Evolutionary conservation across 1,140 invertebrate genomes (phyloP), one percentile per base, ranked within the genome.

Genomic region (Drosophila kohkoa): DNA sequence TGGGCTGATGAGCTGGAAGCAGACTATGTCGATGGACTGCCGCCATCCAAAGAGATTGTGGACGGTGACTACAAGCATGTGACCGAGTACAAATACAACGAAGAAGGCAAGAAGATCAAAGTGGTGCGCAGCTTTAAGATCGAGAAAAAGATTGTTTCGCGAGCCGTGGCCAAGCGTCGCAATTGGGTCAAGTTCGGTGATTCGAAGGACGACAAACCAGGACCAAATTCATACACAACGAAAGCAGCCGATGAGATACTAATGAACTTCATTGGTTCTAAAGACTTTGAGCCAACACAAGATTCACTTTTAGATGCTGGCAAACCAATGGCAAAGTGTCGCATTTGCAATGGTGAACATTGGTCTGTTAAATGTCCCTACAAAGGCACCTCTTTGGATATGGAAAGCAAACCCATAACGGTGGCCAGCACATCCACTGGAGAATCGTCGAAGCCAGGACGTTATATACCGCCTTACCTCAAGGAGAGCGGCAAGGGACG

Each of bases 301-400:
- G 98, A 98, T 75, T 96, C 96, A 2, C 75, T 77, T 6, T 7
- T 92, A 11, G 86, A 91, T 30, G 59, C 60, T 1, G 68, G 77
- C 30, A 91, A 92, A 43, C 96, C 96, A 70, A 95, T 98, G 77
- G 97, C 99, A 54, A 98, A 97, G 90, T 99, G 98, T 91, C 95
- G 98, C 92, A 97, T 96, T 57, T 99, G 98, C 93, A 97, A 97
- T 87, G 97, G 97, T 28, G 98, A 99, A 75, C 98, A 99, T 94
- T 99, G 98, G 98, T 99, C 98, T 1, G 95, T 97, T 32, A 98
- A 98, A 78, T 99, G 99, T 95, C 98, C 98, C 1, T 99, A 97
- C 94, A 99, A 99, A 93, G 97, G 99, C 85, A 97, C 96, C 81
- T 94, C 95, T 65, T 93, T 97, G 64, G 94, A 94, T 67, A 93